phyloP scores from a whole-genome alignment of 92 coral and sea anemone genomes.

The Nematostella vectensis region DNA sequence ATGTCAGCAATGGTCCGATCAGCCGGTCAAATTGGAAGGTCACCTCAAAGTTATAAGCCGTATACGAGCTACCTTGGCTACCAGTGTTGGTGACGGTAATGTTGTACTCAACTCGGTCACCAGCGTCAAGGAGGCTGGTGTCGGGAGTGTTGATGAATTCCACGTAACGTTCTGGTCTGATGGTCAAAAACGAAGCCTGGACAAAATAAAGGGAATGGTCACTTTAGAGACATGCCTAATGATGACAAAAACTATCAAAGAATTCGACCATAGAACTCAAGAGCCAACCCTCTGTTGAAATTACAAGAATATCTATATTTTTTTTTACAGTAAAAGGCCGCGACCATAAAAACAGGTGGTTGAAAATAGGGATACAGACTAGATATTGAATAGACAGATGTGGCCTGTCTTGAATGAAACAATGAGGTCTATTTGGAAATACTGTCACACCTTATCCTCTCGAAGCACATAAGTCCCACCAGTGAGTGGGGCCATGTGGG shows the following conservation, averaged over 20 bases:
- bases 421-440: too few species aligned
- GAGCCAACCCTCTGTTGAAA: too few species aligned
- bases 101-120: conserved; percentile 60
- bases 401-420: too few species aligned
- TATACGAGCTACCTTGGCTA: conserved; percentile 13
- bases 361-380: too few species aligned
- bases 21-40: conserved; percentile 28
- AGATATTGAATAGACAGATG: too few species aligned
- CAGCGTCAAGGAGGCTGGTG: conserved; percentile 60
- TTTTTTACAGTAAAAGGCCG: too few species aligned
- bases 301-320: too few species aligned
- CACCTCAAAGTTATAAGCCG: conserved; percentile 53
- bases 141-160: conserved; percentile 29
- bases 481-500: conserved; percentile 20
- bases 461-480: conserved; percentile 34
- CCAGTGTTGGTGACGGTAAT: conserved; percentile 45
- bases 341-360: too few species aligned
- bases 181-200: conserved; percentile 59
- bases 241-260: not conserved
- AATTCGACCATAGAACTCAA: too few species aligned
- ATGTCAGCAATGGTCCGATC: conserved; percentile 23
- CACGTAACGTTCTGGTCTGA: conserved; percentile 69
- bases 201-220: not conserved
- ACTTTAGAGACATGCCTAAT: too few species aligned
- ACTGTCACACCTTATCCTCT: conserved; percentile 28